These are phyloP conservation scores for Enteromius mattozi DNA, from an alignment of 2,797 vertebrate genomes.

Conservation along the genomic window DNA sequence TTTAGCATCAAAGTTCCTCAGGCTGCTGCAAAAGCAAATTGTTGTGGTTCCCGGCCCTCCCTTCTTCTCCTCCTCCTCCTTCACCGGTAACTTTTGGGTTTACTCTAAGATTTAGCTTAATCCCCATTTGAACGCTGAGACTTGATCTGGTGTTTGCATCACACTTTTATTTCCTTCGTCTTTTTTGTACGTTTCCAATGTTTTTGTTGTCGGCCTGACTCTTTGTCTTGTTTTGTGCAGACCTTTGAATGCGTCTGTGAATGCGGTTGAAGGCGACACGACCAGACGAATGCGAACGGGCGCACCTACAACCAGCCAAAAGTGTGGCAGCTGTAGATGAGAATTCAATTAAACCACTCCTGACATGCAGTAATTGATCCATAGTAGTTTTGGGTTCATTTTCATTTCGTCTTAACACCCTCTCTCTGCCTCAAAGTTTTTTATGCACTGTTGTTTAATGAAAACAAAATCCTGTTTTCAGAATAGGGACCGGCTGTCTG, in stretches of 20 bases:
- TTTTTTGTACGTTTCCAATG: conserved; percentile 39
- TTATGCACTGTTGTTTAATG: conserved; percentile 70
- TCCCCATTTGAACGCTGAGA: conserved; percentile 55
- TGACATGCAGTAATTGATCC: conserved; percentile 69
- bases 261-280: conserved; percentile 46
- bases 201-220: conserved; percentile 56
- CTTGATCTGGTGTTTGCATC: conserved; percentile 49
- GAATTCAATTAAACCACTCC: conserved; percentile 68
- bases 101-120: conserved; percentile 59
- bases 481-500: conserved; percentile 75
- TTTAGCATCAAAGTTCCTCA: conserved; percentile 50
- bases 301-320: conserved; percentile 62
- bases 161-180: conserved; percentile 36
- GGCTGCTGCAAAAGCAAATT: conserved; percentile 50
- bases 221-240: conserved; percentile 46
- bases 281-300: conserved; percentile 56
- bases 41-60: conserved; percentile 37
- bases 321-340: conserved; percentile 64
- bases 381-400: conserved; percentile 53
- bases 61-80: conserved; percentile 36
- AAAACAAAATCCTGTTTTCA: conserved; percentile 77
- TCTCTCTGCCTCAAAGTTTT: conserved; percentile 24
- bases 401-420: conserved; percentile 4
- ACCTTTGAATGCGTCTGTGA: conserved; percentile 42
- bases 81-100: conserved; percentile 56